phyloP scores from a whole-genome alignment of 37 sponge, comb jelly and placozoan species.

The Amphimedon queenslandica region DNA sequence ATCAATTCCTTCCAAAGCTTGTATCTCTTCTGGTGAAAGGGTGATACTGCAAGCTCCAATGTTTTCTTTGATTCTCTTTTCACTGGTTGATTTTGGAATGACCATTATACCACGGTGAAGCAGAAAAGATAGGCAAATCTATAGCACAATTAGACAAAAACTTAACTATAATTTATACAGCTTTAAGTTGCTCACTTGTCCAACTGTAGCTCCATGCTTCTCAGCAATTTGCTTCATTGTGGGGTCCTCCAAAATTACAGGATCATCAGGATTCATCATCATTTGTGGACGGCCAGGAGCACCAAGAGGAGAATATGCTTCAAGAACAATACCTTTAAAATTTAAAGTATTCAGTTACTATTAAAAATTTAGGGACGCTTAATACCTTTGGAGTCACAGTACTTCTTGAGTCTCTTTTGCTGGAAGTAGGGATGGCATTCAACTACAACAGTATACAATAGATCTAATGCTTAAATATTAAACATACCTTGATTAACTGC shows the following conservation, averaged over 20 bases:
- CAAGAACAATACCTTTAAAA: too few species aligned
- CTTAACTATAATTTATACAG: neutral
- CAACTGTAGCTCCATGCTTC: constrained; percentile 59
- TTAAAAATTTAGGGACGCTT: too few species aligned
- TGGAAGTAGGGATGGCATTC: too few species aligned
- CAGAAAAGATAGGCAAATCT: constrained; percentile 57
- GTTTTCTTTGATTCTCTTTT: constrained; percentile 67
- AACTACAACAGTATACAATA: too few species aligned
- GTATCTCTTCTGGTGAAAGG: constrained; percentile 41
- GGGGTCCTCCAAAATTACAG: constrained; percentile 59
- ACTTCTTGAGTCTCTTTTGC: too few species aligned
- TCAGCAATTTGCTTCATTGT: constrained; percentile 55
- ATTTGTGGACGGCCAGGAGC: too few species aligned
- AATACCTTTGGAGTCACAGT: too few species aligned
- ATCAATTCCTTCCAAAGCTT: constrained; percentile 24
- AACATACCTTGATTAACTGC: too few species aligned
- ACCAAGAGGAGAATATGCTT: too few species aligned
- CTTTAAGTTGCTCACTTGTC: constrained; percentile 57
- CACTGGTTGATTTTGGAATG: constrained; percentile 84
- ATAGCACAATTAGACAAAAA: neutral
- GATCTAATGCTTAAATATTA: too few species aligned
- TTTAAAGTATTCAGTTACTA: too few species aligned
- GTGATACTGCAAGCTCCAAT: constrained; percentile 48
- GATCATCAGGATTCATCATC: constrained; percentile 18
- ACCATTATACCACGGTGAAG: constrained; percentile 66